Base-by-base conservation (phyloP, 1,140 invertebrate species). In the Drosophila willistoni region DNA sequence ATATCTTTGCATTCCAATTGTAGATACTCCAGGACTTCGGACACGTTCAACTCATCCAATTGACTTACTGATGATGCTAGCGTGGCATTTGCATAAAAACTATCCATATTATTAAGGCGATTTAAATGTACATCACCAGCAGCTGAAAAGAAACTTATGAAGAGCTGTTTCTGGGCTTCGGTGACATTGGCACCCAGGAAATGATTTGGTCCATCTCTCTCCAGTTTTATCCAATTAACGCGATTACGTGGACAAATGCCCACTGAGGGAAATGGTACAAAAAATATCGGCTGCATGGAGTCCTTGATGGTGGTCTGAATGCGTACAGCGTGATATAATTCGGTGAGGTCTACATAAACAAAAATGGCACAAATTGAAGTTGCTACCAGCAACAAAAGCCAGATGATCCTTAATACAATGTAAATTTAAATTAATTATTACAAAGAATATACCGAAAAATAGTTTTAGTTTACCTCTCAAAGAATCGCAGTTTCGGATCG, bases 231-330 rank as follows among this genome's bases (percentile, higher is more conserved):
- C 73, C 74, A 69, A 59, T 91, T 76, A 36, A 91, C 47, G 19
- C 90, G 79, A 71, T 79, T 83, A 3, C 65, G 71, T 0, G 72
- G 63, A 47, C 90, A 91, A 2, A 91, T 14, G 1, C 69, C 90
- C 34, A 91, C 73, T 1, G 90, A 71, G 7, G 90, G 90, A 59
- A 91, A 91, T 4, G 75, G 65, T 0, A 75, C 60, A 4, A 22
- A 72, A 44, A 91, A 91, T 3, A 86, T 61, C 1, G 90, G 90
- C 1, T 44, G 44, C 71, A 91, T 79, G 0, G 79, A 77, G 54
- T 90, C 76, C n/a, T 72, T 78, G 19, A 91, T 86, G 41, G 81
- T 89, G 0, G 90, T 91, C 7, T 90, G 86, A 2, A 86, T 71
- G 3, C 86, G 77, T 0, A 66, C 71, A 0, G 74, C 72, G 25